Evolutionary conservation across 2,888 invertebrate species (phyloP), one percentile per base, ranked within the genome.

Genomic region (Tyria jacobaeae): DNA sequence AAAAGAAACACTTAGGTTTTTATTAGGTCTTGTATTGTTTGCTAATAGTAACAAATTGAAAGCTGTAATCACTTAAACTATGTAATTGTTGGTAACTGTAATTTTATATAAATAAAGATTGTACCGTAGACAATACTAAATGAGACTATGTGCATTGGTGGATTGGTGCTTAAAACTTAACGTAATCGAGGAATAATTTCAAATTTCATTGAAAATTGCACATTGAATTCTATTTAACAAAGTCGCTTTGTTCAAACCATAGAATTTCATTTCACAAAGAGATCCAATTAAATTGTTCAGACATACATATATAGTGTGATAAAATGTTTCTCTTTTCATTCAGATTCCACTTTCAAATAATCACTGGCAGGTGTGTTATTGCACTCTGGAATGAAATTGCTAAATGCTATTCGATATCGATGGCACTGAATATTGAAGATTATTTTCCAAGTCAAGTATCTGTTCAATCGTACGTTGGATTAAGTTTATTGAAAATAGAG

Each of bases 271-370:
- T 14, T n/a, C 34, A 35, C 51, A 35, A 35, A 51, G 35, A 35
- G 35, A 51, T 51, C 34, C 21, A 34, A 51, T 51, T 21, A 35
- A 34, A 35, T 51, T 21, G 31, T 34, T 15, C 34, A 14, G 14
- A 21, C 14, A 7, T 17, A 21, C 12, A 17, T 10, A 50, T 50
- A 31, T 31, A 6, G 7, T 31, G 27, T 1, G 50, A 31, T 34
- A 51, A 34, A 34, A 51, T 51, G 51, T 51, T 58, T 63, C 50
- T 54, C 62, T 62, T 54, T 58, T 17, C 21, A 54, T 62, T 17
- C 37, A 39, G 34, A 44, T 50, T 54, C 44, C 51, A 55, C 7
- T 55, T 39, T 27, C 34, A 17, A 48, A 48, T 60, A 52, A 64
- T 64, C 59, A 60, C 37, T 27, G 47, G 7, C 10, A 31, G 41